A percentile compares a stretch with the other conserved stretches of the same genome.
Evolutionary conservation across 2,797 vertebrate species (phyloP).

Genomic region (Amniataba percoides): DNA sequence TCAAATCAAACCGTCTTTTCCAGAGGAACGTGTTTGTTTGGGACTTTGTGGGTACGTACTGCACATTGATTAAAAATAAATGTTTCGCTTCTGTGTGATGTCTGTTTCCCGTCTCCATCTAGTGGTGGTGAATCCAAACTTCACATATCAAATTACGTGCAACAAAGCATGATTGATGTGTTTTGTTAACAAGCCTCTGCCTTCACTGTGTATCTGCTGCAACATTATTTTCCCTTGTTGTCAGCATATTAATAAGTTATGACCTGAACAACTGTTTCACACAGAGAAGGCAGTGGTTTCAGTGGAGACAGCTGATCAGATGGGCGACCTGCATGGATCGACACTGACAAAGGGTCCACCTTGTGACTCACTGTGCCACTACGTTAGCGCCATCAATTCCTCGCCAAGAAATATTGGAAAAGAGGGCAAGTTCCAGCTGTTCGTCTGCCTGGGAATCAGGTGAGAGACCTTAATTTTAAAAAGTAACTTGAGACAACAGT

Average conservation of each 20-base stretch:
- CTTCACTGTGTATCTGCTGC: conserved; percentile 11
- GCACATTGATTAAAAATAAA: conserved; percentile 5
- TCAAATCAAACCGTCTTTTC: conserved; percentile 93
- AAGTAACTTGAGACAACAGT: background rate
- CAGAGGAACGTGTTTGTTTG: conserved; percentile 98
- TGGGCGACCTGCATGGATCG: conserved; percentile 88
- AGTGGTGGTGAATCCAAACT: conserved; percentile 35
- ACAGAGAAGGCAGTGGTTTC: conserved; percentile 92
- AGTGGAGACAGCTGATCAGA: conserved; percentile 92
- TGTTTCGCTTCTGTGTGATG: background rate
- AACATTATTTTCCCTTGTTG: background rate
- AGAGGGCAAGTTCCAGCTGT: conserved; percentile 97
- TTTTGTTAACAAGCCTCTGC: background rate
- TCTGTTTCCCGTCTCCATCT: conserved; percentile 56
- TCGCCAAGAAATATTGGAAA: conserved; percentile 95
- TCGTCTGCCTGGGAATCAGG: conserved; percentile 95
- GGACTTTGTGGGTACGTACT: conserved; percentile 95
- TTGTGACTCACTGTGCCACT: conserved; percentile 92
- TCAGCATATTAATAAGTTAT: background rate
- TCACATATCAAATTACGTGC: background rate
- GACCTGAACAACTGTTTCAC: conserved; percentile 21
- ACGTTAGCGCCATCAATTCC: conserved; percentile 92
- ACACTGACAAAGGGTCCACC: conserved; percentile 86
- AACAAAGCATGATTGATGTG: conserved; percentile 21
- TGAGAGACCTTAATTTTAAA: conserved; percentile 62